Percentiles rank a stretch among this genome's conserved stretches.
Evolutionary conservation across 2,888 invertebrate species (phyloP).

Genomic region (Hemaris fuciformis): DNA sequence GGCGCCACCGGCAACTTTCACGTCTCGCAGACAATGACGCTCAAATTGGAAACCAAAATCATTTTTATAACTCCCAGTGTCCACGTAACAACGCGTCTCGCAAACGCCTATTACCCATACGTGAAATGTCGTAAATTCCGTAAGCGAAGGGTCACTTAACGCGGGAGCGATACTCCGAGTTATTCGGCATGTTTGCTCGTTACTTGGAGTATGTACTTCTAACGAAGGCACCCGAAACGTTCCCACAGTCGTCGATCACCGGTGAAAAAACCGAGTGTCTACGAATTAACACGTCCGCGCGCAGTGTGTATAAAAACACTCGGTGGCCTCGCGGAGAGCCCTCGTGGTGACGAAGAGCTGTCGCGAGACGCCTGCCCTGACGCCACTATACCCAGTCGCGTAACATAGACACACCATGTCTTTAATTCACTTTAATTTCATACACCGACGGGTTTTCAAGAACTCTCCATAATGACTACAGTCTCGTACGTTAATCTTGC

Average conservation of each 20-base stretch:
- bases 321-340: constrained; percentile 69
- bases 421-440: constrained; percentile 75
- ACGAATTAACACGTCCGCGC: constrained; percentile 80
- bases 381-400: constrained; percentile 56
- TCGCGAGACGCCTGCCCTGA: constrained; percentile 44
- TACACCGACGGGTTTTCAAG: constrained; percentile 48
- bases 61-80: constrained; percentile 67
- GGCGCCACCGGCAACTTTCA: constrained; percentile 79
- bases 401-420: constrained; percentile 68
- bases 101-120: constrained; percentile 56
- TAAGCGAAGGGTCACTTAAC: constrained; percentile 70
- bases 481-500: constrained; percentile 1
- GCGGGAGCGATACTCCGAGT: constrained; percentile 70
- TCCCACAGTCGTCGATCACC: constrained; percentile 81
- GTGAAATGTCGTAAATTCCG: constrained; percentile 73
- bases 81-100: constrained; percentile 51
- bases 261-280: constrained; percentile 77
- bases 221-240: constrained; percentile 76
- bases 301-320: constrained; percentile 79
- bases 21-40: constrained; percentile 74
- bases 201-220: constrained; percentile 74
- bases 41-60: constrained; percentile 75
- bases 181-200: constrained; percentile 76
- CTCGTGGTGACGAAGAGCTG: constrained; percentile 75
- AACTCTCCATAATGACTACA: constrained; percentile 17